Evolutionary conservation across 2,113 vertebrate genomes (phyloP).

Genomic region (Gymnorhina tibicen): DNA sequence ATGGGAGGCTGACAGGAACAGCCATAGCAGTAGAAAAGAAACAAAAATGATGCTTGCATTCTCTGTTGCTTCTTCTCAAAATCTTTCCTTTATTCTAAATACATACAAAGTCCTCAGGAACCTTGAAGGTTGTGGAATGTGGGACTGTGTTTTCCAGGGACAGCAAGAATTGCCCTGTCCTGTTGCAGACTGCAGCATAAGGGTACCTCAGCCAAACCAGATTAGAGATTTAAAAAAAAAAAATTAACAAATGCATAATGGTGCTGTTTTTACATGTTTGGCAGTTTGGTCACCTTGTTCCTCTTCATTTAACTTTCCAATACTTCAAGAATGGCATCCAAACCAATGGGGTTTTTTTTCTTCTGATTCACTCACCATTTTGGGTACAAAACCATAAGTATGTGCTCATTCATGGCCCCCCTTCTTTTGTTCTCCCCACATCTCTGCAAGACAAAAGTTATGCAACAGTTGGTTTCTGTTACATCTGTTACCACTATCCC

Average conservation of each 20-base stretch:
- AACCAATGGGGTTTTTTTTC: fast-evolving
- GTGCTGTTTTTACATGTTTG: background rate
- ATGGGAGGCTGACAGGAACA: background rate
- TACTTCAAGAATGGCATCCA: background rate
- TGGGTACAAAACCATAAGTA: background rate
- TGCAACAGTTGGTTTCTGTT: background rate
- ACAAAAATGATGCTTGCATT: background rate
- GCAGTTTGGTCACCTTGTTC: background rate
- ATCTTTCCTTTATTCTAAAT: background rate
- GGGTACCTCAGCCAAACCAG: background rate
- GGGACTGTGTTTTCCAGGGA: background rate
- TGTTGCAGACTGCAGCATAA: background rate
- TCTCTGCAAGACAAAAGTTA: background rate
- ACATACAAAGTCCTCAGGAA: background rate
- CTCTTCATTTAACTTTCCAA: background rate
- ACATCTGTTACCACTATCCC: background rate
- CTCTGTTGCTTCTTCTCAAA: background rate
- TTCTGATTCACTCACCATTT: background rate
- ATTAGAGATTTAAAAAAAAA: background rate
- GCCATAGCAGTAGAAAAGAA: background rate
- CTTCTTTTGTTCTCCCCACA: background rate
- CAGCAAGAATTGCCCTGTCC: background rate
- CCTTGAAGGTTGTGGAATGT: background rate
- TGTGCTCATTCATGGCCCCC: background rate
- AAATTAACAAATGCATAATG: background rate